Evolutionary conservation across 2,113 vertebrate genomes (phyloP).

Genomic region (Excalfactoria chinensis): DNA sequence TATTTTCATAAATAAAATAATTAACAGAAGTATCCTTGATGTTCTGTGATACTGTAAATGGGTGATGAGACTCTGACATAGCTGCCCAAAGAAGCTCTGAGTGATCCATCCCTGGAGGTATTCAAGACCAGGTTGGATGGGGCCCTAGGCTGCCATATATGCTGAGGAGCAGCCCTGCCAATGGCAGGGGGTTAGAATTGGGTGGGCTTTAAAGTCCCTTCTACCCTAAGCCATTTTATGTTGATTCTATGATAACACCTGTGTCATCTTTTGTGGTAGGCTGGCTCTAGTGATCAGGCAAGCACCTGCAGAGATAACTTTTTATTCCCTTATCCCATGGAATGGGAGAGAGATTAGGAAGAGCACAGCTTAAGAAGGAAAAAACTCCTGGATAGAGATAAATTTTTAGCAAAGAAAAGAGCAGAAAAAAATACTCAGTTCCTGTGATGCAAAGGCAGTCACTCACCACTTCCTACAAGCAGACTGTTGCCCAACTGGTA

Average conservation of each 20-base stretch:
- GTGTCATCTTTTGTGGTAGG: neutral
- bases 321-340: neutral
- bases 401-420: neutral
- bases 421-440: neutral
- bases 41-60: neutral
- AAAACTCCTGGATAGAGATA: neutral
- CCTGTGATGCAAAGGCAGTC: neutral
- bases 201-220: neutral
- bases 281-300: neutral
- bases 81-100: neutral
- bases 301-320: neutral
- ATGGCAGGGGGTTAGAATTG: neutral
- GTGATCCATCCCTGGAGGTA: too few species aligned
- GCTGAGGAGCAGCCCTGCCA: too few species aligned
- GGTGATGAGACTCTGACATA: too few species aligned
- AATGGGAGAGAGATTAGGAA: neutral
- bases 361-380: neutral
- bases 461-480: neutral
- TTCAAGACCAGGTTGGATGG: neutral
- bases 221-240: neutral
- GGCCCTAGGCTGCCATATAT: too few species aligned
- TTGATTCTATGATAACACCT: neutral
- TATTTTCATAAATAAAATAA: neutral
- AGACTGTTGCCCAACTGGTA: accelerated
- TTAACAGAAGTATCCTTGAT: neutral